A percentile compares a stretch with the other conserved stretches of the same genome.
Conservation (phyloP, 2,797 vertebrate genomes). For the Pangasius djambal region DNA sequence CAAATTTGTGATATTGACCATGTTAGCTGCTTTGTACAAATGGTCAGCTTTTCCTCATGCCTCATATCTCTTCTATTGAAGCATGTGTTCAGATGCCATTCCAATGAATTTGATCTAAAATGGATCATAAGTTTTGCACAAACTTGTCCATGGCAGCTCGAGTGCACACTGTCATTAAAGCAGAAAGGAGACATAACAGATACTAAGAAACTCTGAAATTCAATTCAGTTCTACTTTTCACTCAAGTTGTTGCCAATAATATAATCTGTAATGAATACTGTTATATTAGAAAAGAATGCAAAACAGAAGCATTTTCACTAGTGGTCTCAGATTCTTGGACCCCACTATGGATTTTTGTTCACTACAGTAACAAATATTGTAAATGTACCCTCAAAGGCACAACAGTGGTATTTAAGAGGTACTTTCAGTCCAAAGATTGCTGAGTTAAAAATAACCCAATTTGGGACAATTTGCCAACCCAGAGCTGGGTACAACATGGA, state of each 20-base stretch:
- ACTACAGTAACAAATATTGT: neutral
- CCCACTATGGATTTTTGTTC: neutral
- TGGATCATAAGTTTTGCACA: neutral
- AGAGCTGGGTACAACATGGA: neutral
- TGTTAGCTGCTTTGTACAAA: neutral
- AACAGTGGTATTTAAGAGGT: neutral
- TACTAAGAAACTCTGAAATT: neutral
- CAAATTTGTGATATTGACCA: neutral
- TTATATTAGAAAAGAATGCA: too few species aligned
- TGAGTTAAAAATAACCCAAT: neutral
- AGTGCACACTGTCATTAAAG: neutral
- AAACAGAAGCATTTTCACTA: neutral
- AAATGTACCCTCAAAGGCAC: neutral
- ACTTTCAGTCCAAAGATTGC: neutral
- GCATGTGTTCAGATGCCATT: neutral
- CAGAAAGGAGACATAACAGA: neutral
- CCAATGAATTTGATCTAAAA: neutral
- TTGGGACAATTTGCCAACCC: neutral
- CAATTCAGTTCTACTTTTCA: neutral
- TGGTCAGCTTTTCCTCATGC: neutral
- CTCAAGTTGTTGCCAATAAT: neutral
- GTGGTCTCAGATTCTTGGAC: neutral
- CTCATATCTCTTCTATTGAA: neutral
- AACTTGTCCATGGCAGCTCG: neutral
- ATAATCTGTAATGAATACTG: neutral